Conservation (phyloP, 2,113 vertebrate genomes). For the Forbesichthys agassizii region DNA sequence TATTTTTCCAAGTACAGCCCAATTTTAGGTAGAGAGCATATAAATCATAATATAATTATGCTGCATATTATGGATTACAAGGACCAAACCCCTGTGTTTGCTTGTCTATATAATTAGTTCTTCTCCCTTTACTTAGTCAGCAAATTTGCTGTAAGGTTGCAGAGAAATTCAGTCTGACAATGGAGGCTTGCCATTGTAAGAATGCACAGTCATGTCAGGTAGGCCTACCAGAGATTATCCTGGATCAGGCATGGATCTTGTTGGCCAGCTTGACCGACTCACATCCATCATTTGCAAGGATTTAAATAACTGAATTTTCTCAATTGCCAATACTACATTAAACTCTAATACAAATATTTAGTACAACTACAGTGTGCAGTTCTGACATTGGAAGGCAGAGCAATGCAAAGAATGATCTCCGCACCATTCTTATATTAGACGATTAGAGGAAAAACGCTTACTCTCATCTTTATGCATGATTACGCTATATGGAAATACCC, state of each 20-base stretch:
- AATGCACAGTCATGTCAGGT: slow-evolving; percentile 40
- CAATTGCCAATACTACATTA: too few species aligned
- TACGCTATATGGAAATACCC: too few species aligned
- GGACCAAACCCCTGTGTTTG: neutral
- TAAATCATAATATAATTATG: slow-evolving; percentile 30
- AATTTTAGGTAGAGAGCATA: slow-evolving; percentile 1
- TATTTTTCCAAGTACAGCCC: neutral
- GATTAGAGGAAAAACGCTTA: too few species aligned
- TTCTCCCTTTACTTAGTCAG: slow-evolving; percentile 10
- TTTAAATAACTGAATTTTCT: slow-evolving; percentile 10
- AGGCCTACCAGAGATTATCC: slow-evolving; percentile 51
- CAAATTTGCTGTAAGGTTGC: slow-evolving; percentile 3
- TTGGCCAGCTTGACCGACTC: slow-evolving; percentile 21
- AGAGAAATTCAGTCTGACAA: slow-evolving; percentile 16
- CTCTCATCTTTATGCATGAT: too few species aligned
- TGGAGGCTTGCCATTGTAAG: slow-evolving; percentile 13
- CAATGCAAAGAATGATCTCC: too few species aligned
- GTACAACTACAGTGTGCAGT: too few species aligned
- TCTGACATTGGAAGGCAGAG: too few species aligned
- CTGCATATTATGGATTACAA: slow-evolving; percentile 25
- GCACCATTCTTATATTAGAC: too few species aligned
- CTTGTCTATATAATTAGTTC: neutral
- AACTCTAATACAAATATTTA: too few species aligned
- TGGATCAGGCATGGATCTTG: slow-evolving; percentile 50
- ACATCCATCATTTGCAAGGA: slow-evolving; percentile 15